Evolutionary conservation across 1,140 invertebrate genomes (phyloP), one percentile per base, ranked within the genome.

Genomic region (Brachionus rotundiformis): DNA sequence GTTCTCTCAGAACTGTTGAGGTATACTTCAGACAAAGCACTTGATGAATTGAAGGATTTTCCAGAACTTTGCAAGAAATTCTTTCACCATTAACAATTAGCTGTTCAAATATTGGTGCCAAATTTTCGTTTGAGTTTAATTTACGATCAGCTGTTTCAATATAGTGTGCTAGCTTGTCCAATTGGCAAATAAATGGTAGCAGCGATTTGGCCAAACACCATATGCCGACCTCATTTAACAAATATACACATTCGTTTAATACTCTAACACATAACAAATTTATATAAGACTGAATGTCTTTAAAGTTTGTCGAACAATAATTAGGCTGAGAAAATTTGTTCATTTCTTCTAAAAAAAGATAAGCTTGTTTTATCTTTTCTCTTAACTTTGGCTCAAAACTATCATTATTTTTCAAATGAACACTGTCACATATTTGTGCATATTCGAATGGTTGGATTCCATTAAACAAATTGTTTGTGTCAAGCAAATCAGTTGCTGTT

Each of bases 1-100:
- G 83, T 85, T 84, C 89, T 88, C 54, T 13, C 47, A 81, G 29
- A 39, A 63, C 8, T 81, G 54, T 63, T 3, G 54, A 63, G 5
- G n/a, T 41, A 19, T 36, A 81, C 29, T 81, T 44, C 8, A 41
- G 59, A 63, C 19, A 65, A 3, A 63, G 33, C 11, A 65, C 39
- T 31, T 81, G 79, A 25, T 77, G 73, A 8, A 19, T 23, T 2
- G 16, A 54, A 2, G 47, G 47, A 59, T 44, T 73, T 41, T 73
- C 25, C 11, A 77, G 47, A 68, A 68, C 36, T 68, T 41, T 68
- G 16, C 8, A 33, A 2, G 27, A 61, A 27, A n/a, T n/a, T 25
- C 19, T 39, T 25, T 39, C 16, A 36, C 10, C 4, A 29, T 61
- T 13, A 27, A 80, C 11, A 33, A 25, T 11, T 1, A 47, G 2